Evolutionary conservation across 1,140 invertebrate species (phyloP), one percentile per base, ranked within the genome.

Genomic region (Conus betulinus): DNA sequence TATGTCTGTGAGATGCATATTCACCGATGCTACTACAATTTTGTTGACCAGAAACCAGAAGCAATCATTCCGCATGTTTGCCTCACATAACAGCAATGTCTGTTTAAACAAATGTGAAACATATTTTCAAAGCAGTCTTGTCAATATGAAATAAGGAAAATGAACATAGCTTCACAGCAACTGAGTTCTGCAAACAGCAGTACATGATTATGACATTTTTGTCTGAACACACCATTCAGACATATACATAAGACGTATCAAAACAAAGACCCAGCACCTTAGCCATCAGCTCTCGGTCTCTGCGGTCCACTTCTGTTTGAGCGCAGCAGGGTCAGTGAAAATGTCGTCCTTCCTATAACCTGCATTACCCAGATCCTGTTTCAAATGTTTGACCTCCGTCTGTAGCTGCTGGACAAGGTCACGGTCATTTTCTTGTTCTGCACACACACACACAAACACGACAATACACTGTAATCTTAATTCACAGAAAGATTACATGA

Each of bases 401-500:
- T 93, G 92, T 52, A 94, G 53, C n/a, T 87, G 88, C 74, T 91
- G 90, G 23, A 92, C 85, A 53, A 94, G 82, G 83, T 93, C 91
- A 67, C 89, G 90, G 67, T 93, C 91, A 85, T 87, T 92, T 89
- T 91, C 79, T 91, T 91, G 89, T 91, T 91, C 93, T 94, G 87
- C 13, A 90, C n/a, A 87, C 74, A 74, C 20, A 39, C 39, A 39
- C 39, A 39, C 39, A 71, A 71, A 20, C 67, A 71, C 8, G 6
- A n/a, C 67, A 8, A 60, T 4, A 60, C 15, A 11, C 4, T 60
- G 8, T 39, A 39, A 0, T 39, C 39, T 39, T 39, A 39, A 39
- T 39, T 39, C 39, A 39, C 3, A 1, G 39, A 39, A 39, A 39
- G 39, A 39, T 39, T 39, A 39, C 39, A 39, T 39, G 39, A 39